Percentiles rank a stretch among this genome's conserved stretches.
These are phyloP conservation scores for Muscicapa striata DNA, from an alignment of 2,797 vertebrate species.

Conservation along the genomic window DNA sequence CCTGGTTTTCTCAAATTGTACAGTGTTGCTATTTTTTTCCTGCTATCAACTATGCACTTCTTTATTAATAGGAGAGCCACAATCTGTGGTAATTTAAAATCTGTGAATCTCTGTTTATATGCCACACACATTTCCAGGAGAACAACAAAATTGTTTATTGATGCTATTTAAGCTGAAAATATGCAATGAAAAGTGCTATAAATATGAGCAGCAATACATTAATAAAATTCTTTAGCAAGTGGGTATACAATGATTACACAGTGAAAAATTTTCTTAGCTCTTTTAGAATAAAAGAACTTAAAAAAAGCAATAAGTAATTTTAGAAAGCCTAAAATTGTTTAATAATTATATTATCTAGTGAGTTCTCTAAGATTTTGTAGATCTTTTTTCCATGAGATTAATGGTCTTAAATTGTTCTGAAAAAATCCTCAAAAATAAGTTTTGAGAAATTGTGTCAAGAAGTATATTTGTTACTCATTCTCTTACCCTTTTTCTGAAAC, in stretches of 20 bases:
- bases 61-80: not conserved
- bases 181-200: not conserved
- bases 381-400: not conserved
- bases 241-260: not conserved
- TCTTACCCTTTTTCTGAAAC: not conserved
- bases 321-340: not conserved
- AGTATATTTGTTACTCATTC: not conserved
- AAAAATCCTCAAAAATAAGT: not conserved
- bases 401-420: not conserved
- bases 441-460: not conserved
- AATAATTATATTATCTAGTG: not conserved
- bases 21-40: accelerated
- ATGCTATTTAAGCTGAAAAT: not conserved
- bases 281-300: not conserved
- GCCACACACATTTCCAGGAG: not conserved
- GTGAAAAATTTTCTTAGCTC: not conserved
- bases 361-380: not conserved
- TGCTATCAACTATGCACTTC: not conserved
- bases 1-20: not conserved
- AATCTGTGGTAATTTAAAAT: not conserved
- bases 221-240: not conserved
- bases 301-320: not conserved
- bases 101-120: not conserved
- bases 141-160: not conserved
- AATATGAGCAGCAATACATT: not conserved